Percentiles rank a stretch among this genome's conserved stretches.
These are phyloP conservation scores for Sinocyclocheilus anshuiensis DNA, from an alignment of 2,113 vertebrate genomes.

Conservation along the genomic window DNA sequence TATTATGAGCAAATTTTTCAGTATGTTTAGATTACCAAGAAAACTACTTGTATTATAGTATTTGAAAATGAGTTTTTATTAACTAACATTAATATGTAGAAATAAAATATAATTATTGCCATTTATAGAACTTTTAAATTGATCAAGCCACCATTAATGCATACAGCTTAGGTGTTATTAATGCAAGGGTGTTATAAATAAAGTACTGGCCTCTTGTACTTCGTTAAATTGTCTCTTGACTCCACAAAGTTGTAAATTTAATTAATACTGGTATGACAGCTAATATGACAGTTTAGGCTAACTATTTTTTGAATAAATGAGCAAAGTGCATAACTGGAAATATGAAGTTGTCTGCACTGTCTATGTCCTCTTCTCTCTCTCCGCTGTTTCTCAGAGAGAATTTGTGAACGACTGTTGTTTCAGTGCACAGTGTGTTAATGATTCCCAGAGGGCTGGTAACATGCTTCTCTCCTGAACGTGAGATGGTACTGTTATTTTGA, in stretches of 20 bases:
- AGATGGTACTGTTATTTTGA: background rate
- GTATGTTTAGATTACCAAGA: background rate
- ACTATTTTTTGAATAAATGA: background rate
- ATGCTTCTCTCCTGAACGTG: constrained; percentile 24
- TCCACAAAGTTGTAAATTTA: background rate
- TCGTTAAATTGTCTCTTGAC: background rate
- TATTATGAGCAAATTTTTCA: background rate
- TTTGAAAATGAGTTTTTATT: background rate
- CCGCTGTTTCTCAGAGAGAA: background rate
- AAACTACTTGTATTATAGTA: background rate
- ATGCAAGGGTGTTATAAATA: background rate
- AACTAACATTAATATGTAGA: background rate
- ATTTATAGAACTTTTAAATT: background rate
- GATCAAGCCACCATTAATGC: background rate
- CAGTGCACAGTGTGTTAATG: constrained; percentile 29
- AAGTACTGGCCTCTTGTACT: background rate
- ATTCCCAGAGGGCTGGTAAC: background rate
- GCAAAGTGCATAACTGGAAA: background rate
- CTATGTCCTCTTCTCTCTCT: background rate
- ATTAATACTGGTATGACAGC: background rate
- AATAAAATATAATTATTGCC: background rate
- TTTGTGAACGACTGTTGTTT: constrained; percentile 18
- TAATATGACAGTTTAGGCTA: background rate
- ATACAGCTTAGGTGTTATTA: background rate
- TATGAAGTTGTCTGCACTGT: background rate